phyloP scores from a whole-genome alignment of 2,888 invertebrate genomes.

The Oxycera nigricornis region DNA sequence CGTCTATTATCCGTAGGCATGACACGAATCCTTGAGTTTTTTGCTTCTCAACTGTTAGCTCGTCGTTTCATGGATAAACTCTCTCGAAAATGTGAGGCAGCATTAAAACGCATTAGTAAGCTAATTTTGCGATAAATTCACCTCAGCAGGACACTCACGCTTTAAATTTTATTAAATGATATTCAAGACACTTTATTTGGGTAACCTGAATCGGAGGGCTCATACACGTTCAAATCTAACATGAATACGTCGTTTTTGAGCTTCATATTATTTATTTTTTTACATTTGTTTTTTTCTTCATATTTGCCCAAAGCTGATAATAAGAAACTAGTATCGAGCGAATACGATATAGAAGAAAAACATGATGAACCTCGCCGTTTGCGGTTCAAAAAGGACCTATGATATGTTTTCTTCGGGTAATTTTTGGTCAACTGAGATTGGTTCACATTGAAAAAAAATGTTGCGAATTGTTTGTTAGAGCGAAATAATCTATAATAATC shows the following conservation, averaged over 20 bases:
- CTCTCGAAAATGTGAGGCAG: neutral
- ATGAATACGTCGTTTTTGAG: neutral
- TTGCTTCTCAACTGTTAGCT: neutral
- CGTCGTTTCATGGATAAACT: neutral
- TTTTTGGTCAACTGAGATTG: too few species aligned
- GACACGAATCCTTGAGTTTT: neutral
- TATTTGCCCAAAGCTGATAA: too few species aligned
- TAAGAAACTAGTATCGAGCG: too few species aligned
- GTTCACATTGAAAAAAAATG: too few species aligned
- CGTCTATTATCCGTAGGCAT: neutral
- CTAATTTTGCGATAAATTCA: slow-evolving; percentile 37
- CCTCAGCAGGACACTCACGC: slow-evolving; percentile 18
- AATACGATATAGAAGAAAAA: too few species aligned
- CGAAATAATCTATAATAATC: too few species aligned
- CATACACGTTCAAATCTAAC: neutral
- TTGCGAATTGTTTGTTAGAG: too few species aligned
- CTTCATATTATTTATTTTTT: neutral
- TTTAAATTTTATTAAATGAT: slow-evolving; percentile 15
- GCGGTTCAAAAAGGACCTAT: too few species aligned
- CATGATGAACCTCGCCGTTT: too few species aligned
- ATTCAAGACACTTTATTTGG: neutral
- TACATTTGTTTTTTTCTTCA: too few species aligned
- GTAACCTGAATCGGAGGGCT: neutral
- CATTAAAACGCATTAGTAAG: slow-evolving; percentile 26
- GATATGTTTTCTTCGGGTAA: too few species aligned